A percentile compares a stretch with the other conserved stretches of the same genome.
Evolutionary conservation across 1,140 invertebrate species (phyloP).

Genomic region (Saccostrea cuccullata): DNA sequence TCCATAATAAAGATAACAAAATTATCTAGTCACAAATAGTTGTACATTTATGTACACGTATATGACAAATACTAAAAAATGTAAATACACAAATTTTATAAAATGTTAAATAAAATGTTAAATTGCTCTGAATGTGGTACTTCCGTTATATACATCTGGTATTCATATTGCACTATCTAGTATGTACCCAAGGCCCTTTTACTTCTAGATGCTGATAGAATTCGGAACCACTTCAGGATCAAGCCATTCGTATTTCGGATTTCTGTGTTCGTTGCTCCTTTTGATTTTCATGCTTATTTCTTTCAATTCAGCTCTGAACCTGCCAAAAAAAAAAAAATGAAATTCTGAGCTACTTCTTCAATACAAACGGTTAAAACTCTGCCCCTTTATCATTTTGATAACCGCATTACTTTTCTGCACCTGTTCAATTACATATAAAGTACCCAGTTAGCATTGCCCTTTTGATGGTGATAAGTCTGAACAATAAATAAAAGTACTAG

Average conservation of each 20-base stretch:
- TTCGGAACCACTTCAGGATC: constrained; percentile 66
- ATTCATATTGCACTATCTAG: constrained; percentile 12
- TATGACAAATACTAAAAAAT: not conserved
- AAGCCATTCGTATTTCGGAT: constrained; percentile 67
- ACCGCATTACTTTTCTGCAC: too few species aligned
- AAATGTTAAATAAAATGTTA: not conserved
- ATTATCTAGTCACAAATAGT: too few species aligned
- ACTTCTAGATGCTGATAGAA: constrained; percentile 41
- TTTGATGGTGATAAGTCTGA: too few species aligned
- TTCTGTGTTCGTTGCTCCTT: constrained; percentile 65
- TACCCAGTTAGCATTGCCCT: too few species aligned
- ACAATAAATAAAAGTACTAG: too few species aligned
- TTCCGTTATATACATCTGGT: not conserved
- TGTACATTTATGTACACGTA: too few species aligned
- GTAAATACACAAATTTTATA: not conserved
- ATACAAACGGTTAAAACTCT: too few species aligned
- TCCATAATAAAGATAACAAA: too few species aligned
- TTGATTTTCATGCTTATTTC: constrained; percentile 45
- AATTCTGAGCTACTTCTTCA: too few species aligned
- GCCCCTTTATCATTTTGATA: too few species aligned
- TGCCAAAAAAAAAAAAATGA: not conserved
- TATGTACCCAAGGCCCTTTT: not conserved
- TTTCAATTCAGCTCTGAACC: not conserved
- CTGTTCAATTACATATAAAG: too few species aligned
- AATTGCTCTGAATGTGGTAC: not conserved